phyloP scores from a whole-genome alignment of 2,888 invertebrate species.

The Scaptomyza polygonia region DNA sequence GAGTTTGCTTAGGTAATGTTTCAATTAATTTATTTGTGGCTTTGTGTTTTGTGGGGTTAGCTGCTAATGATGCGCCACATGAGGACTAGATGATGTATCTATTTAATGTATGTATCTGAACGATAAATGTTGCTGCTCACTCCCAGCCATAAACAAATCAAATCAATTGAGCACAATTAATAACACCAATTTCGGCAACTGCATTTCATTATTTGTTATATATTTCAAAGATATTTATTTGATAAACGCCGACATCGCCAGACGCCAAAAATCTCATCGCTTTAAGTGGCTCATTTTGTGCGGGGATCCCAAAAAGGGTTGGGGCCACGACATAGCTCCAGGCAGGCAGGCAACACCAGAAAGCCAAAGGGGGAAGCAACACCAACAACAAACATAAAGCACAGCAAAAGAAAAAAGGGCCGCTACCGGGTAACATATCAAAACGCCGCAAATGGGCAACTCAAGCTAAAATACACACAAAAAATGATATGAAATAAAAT shows the following conservation, averaged over 20 bases:
- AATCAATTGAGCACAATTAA: slow-evolving; percentile 75
- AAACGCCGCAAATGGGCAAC: slow-evolving; percentile 79
- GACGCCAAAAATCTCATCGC: slow-evolving; percentile 80
- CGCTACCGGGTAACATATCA: slow-evolving; percentile 79
- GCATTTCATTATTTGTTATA: slow-evolving; percentile 80
- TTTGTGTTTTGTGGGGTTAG: slow-evolving; percentile 37
- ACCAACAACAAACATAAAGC: slow-evolving; percentile 1
- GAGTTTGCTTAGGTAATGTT: slow-evolving; percentile 80
- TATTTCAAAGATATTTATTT: slow-evolving; percentile 78
- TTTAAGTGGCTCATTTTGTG: slow-evolving; percentile 77
- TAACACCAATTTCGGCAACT: slow-evolving; percentile 70
- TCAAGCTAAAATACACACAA: slow-evolving; percentile 36
- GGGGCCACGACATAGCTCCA: slow-evolving; percentile 40
- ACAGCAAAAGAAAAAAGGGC: slow-evolving; percentile 33
- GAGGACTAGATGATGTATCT: slow-evolving; percentile 46
- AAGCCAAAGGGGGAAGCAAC: slow-evolving; percentile 15
- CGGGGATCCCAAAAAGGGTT: slow-evolving; percentile 27
- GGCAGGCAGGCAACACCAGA: slow-evolving; percentile 56
- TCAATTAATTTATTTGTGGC: slow-evolving; percentile 76
- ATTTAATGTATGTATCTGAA: slow-evolving; percentile 1
- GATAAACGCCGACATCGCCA: slow-evolving; percentile 75
- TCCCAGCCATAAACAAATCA: slow-evolving; percentile 61
- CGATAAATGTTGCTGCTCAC: slow-evolving; percentile 24
- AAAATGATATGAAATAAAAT: slow-evolving; percentile 63
- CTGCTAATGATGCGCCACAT: slow-evolving; percentile 57